Base-by-base conservation (phyloP, 2,797 vertebrate genomes). In the Craterocephalus amniculus region DNA sequence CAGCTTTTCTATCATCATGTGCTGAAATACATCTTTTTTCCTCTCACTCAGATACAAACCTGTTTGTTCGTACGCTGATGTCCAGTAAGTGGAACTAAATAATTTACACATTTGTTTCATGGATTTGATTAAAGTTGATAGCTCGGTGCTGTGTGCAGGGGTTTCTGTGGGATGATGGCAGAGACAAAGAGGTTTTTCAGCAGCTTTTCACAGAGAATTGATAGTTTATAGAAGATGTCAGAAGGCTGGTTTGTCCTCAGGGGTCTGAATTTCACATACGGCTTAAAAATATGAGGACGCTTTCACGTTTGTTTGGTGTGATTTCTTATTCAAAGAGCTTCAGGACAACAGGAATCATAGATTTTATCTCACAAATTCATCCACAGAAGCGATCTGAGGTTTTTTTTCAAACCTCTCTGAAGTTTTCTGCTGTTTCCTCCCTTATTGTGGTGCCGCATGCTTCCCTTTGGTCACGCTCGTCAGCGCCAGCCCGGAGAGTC, bases 101-200 rank as follows among this genome's bases (percentile, higher is more conserved):
- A 72, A 72, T 52, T 77, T 32, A 18, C 34, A 11, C 36, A 48
- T 45, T 61, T 45, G 61, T 67, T 70, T 67, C 31, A n/a, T 63
- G 66, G 63, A 22, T 69, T 74, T 61, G 35, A 4, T 18, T 55
- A 40, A 63, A 51, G 83, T 70, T 79, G 68, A 82, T 83, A 68
- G 57, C 55, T 16, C 32, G 35, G 76, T 67, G 81, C 38, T 79
- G 81, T 84, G 79, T 76, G 71, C n/a, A 56, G 5, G 49, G 71
- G 70, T 66, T 77, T 71, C 43, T 59, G 63, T 32, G 75, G 76
- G 66, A 68, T 45, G 26, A 69, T 65, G 6, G 0, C 72, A 24
- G 18, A 58, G 69, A 89, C 79, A 90, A 89, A 87, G 83, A 70
- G 2, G 4, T 70, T 55, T 86, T 88, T 89, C 76, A 86, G 0